Percentiles rank a stretch among this genome's conserved stretches.
Evolutionary conservation across 2,888 invertebrate genomes (phyloP).

Genomic region (Idaea dimidiata): DNA sequence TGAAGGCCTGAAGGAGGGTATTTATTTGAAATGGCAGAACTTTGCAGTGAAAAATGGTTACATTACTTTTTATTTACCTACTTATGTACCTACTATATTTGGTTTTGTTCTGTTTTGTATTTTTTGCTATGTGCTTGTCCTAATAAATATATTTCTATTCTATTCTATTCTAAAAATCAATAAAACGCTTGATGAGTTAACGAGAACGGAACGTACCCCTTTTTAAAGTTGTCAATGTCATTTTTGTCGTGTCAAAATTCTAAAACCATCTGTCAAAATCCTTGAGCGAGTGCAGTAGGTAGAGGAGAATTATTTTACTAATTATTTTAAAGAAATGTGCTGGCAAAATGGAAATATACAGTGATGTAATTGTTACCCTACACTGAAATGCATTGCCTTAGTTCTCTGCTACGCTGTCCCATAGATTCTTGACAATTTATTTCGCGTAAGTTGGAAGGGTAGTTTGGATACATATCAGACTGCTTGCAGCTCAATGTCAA

Average conservation of each 20-base stretch:
- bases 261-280: background rate
- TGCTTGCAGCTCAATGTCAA: background rate
- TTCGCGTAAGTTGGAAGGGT: conserved; percentile 11
- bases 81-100: too few species aligned
- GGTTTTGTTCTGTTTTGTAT: too few species aligned
- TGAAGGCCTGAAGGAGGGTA: too few species aligned
- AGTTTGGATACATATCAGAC: background rate
- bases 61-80: too few species aligned
- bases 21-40: too few species aligned
- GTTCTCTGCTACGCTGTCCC: conserved; percentile 18
- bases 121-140: too few species aligned
- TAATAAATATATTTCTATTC: too few species aligned
- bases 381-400: conserved; percentile 1
- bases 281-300: background rate
- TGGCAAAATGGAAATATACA: background rate
- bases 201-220: background rate
- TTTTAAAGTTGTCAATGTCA: background rate
- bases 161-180: too few species aligned
- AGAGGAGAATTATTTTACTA: conserved; percentile 2
- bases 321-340: background rate
- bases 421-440: conserved; percentile 20
- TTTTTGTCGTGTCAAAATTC: background rate
- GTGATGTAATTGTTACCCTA: background rate
- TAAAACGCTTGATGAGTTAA: too few species aligned
- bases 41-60: too few species aligned